Conservation (phyloP, 1,140 invertebrate genomes). For the Phymastichus coffea region DNA sequence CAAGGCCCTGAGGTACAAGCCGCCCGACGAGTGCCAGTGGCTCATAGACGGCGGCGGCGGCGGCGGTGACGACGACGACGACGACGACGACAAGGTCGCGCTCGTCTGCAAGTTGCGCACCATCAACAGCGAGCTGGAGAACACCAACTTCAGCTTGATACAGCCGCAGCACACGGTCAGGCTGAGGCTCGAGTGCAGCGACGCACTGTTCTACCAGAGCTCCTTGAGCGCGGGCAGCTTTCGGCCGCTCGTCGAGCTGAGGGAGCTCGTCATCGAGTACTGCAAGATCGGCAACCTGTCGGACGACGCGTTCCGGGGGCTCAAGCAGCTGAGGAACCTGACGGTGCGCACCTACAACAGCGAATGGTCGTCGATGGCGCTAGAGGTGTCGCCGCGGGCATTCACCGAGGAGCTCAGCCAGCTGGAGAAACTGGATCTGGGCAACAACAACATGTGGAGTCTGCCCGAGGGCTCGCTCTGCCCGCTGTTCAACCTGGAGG, state of each 20-base stretch:
- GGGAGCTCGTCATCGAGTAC: constrained; percentile 82
- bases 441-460: constrained; percentile 83
- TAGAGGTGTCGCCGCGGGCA: constrained; percentile 74
- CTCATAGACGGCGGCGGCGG: constrained; percentile 66
- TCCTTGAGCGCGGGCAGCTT: constrained; percentile 83
- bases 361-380: constrained; percentile 82
- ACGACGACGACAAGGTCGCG: constrained; percentile 68
- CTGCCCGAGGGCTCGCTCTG: constrained; percentile 83
- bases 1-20: constrained; percentile 71
- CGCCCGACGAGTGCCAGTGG: constrained; percentile 84
- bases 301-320: constrained; percentile 77
- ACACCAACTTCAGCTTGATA: constrained; percentile 86
- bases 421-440: constrained; percentile 78
- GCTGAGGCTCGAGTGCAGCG: constrained; percentile 79
- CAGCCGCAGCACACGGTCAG: constrained; percentile 84
- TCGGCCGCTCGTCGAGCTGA: constrained; percentile 75
- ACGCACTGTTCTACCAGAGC: constrained; percentile 82
- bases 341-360: constrained; percentile 86
- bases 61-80: no score
- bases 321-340: constrained; percentile 78
- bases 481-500: constrained; percentile 71
- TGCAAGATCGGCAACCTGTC: constrained; percentile 89
- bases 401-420: constrained; percentile 74
- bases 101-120: constrained; percentile 78
- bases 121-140: constrained; percentile 86